Percentiles rank a stretch among this genome's conserved stretches.
phyloP scores from a whole-genome alignment of 2,888 invertebrate species.

The Eledone cirrhosa region DNA sequence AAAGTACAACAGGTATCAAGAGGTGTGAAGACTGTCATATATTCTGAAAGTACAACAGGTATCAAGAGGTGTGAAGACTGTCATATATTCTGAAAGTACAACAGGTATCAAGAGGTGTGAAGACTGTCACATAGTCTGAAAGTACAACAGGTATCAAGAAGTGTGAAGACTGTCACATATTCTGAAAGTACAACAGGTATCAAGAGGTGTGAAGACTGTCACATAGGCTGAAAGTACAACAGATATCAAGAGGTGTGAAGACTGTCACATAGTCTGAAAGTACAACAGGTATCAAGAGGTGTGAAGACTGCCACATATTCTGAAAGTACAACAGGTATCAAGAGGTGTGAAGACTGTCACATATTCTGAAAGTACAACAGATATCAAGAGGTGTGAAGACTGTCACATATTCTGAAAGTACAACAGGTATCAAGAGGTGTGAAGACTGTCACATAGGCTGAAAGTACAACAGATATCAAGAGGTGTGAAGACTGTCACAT shows the following conservation, averaged over 20 bases:
- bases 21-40: slow-evolving; percentile 84
- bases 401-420: slow-evolving; percentile 77
- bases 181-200: slow-evolving; percentile 38
- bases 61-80: slow-evolving; percentile 76
- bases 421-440: slow-evolving; percentile 69
- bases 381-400: slow-evolving; percentile 83
- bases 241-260: slow-evolving; percentile 82
- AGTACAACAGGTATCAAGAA: background rate
- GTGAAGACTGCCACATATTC: slow-evolving; percentile 83
- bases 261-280: slow-evolving; percentile 78
- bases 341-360: slow-evolving; percentile 84
- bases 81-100: slow-evolving; percentile 75
- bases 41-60: slow-evolving; percentile 66
- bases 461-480: slow-evolving; percentile 73
- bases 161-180: slow-evolving; percentile 86
- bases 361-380: slow-evolving; percentile 67
- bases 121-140: slow-evolving; percentile 81
- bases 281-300: slow-evolving; percentile 67
- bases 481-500: slow-evolving; percentile 84
- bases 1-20: background rate
- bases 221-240: slow-evolving; percentile 70
- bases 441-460: slow-evolving; percentile 82
- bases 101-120: slow-evolving; percentile 70
- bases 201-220: slow-evolving; percentile 81
- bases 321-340: slow-evolving; percentile 29